Evolutionary conservation across 2,888 invertebrate genomes (phyloP).

Genomic region (Heliconius charithonia): DNA sequence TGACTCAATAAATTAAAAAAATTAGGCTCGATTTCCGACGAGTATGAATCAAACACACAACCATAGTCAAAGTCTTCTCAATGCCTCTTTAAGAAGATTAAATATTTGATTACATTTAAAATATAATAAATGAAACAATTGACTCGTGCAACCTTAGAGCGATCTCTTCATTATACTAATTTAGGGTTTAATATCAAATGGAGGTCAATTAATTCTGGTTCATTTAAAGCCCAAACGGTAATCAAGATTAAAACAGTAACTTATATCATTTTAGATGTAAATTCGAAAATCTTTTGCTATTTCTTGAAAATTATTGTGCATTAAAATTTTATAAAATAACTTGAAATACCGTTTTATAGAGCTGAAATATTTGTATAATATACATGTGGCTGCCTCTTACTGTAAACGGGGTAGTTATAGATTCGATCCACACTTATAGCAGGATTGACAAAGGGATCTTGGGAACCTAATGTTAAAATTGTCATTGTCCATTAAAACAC

Average conservation of each 20-base stretch:
- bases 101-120: conserved; percentile 7
- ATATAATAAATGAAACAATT: conserved; percentile 34
- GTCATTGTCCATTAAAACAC: no score
- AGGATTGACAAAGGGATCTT: no score
- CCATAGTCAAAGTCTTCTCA: no score
- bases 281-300: conserved; percentile 2
- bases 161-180: conserved; percentile 38
- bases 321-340: neutral
- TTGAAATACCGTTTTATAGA: neutral
- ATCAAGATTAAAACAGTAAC: neutral
- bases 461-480: no score
- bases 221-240: conserved; percentile 14
- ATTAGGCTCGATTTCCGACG: no score
- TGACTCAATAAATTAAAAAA: no score
- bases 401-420: neutral
- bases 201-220: conserved; percentile 22
- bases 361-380: neutral
- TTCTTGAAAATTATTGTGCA: neutral
- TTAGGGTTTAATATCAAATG: conserved; percentile 35
- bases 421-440: no score
- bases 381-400: neutral
- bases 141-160: conserved; percentile 22
- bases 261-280: conserved; percentile 5
- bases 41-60: neutral
- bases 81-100: neutral